Evolutionary conservation across 1,140 invertebrate species (phyloP).

Genomic region (Microplitis mediator): DNA sequence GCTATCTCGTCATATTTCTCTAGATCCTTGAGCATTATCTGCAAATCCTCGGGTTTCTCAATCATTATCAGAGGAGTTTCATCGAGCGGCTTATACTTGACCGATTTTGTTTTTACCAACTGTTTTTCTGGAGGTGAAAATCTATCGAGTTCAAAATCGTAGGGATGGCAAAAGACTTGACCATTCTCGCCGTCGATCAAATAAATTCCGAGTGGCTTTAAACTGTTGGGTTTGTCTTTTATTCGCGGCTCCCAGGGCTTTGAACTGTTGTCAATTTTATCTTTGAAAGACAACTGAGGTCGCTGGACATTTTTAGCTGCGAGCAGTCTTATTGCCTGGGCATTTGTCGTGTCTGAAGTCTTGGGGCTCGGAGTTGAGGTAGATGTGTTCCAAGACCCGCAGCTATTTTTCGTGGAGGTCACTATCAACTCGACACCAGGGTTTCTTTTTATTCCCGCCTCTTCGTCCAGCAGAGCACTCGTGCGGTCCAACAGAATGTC

Average conservation of each 20-base stretch:
- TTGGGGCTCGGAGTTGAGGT: background rate
- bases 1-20: constrained; percentile 74
- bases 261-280: constrained; percentile 82
- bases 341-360: background rate
- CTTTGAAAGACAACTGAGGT: constrained; percentile 85
- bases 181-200: constrained; percentile 71
- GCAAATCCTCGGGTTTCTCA: constrained; percentile 69
- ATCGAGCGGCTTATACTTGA: constrained; percentile 64
- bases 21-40: constrained; percentile 72
- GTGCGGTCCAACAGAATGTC: constrained; percentile 82
- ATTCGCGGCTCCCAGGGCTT: constrained; percentile 82
- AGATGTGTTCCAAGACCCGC: constrained; percentile 66
- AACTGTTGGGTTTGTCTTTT: constrained; percentile 85
- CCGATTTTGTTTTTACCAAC: constrained; percentile 55
- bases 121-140: constrained; percentile 66
- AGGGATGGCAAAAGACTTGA: constrained; percentile 77
- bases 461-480: constrained; percentile 70
- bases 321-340: constrained; percentile 66
- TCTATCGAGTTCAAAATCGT: constrained; percentile 82
- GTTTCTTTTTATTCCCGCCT: constrained; percentile 70
- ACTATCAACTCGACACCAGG: constrained; percentile 54
- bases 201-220: constrained; percentile 79
- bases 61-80: constrained; percentile 74
- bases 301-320: constrained; percentile 77
- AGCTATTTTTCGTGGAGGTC: constrained; percentile 45